phyloP scores from a whole-genome alignment of 1,140 invertebrate genomes.

The Ctenoplectra terminalis region DNA sequence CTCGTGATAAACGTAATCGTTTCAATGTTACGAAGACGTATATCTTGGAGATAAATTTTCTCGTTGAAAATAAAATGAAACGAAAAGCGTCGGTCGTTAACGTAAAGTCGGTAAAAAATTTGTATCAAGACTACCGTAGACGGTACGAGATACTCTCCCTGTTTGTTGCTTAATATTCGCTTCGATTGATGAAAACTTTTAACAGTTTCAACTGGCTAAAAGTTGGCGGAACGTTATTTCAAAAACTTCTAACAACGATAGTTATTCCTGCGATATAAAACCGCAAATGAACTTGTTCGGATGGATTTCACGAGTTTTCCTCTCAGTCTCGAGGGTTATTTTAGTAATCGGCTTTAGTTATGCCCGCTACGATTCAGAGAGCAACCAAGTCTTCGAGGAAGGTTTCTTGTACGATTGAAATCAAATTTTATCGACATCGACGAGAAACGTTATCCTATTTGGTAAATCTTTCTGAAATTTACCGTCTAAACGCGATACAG shows the following conservation, averaged over 20 bases:
- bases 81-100: not conserved
- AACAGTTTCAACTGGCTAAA: not conserved
- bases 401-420: not conserved
- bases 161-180: slow-evolving; percentile 1
- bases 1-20: too few species aligned
- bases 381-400: not conserved
- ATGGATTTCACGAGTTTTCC: not conserved
- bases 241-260: slow-evolving; percentile 16
- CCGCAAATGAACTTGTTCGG: slow-evolving; percentile 8
- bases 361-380: not conserved
- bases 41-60: not conserved
- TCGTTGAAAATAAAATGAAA: not conserved
- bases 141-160: not conserved
- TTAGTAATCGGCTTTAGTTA: slow-evolving; percentile 35
- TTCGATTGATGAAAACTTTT: slow-evolving; percentile 22
- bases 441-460: not conserved
- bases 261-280: not conserved
- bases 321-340: not conserved
- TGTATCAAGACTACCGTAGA: too few species aligned
- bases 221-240: not conserved
- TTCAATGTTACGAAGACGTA: not conserved
- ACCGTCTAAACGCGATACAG: not conserved
- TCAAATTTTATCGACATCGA: not conserved
- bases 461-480: not conserved
- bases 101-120: not conserved